Evolutionary conservation across 2,888 invertebrate genomes (phyloP), one percentile per base, ranked within the genome.

Genomic region (Formica aserva): DNA sequence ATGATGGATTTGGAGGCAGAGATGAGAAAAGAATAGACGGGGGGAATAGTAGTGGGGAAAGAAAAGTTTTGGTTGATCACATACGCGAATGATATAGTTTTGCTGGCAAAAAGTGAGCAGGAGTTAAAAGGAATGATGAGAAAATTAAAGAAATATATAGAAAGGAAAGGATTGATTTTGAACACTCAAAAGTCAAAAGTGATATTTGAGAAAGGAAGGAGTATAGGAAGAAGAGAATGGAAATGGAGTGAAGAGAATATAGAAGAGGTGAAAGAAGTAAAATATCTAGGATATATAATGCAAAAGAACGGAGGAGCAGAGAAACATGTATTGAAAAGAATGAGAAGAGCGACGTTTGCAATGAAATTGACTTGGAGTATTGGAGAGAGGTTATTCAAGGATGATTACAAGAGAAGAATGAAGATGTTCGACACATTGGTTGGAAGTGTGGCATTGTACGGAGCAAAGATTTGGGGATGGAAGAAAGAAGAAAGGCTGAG

Each of bases 341-440:
- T 13, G 13, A 67, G 66, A 8, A 74, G 15, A 6, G 35, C 65
- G 1, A 82, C 26, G 52, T 29, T 71, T 18, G 72, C 55, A 1
- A 72, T 81, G 65, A 72, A 72, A 18, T 11, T 6, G 6, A 65
- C 65, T 9, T 67, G 82, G 57, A 65, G 81, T 18, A 74, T 65
- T n/a, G 82, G 48, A 6, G 74, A 65, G 48, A 66, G 35, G 48
- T 2, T 74, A n/a, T 13, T 82, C 69, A 13, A 35, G 15, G 11
- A 52, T 60, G 13, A 4, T 6, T 18, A 57, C 15, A 6, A 48
- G 60, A 41, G 5, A n/a, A 55, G 8, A 55, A 55, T 55, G 8
- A 55, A 55, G n/a, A 57, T 26, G 74, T 65, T 65, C 15, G 8
- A 38, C 0, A 38, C 0, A 3, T 8, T 82, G 13, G 74, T 74